phyloP scores from a whole-genome alignment of 2,113 vertebrate species.

The Chaetops frenatus region DNA sequence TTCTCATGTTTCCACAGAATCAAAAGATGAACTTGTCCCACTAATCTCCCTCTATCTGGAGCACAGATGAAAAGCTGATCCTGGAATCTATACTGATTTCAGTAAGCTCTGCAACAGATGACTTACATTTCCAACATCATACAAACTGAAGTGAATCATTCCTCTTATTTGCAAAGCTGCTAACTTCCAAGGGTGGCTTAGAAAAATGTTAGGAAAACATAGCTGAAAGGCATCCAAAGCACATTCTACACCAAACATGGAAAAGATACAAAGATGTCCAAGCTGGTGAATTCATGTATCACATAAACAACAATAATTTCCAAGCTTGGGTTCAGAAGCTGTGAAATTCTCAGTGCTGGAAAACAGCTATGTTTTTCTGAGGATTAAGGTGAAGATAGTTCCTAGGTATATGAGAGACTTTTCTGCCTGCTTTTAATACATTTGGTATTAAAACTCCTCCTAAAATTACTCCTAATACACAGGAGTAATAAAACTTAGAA shows the following conservation, averaged over 20 bases:
- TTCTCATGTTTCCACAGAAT: background rate
- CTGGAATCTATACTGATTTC: background rate
- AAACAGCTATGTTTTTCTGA: background rate
- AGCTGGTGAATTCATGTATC: background rate
- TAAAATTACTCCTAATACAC: background rate
- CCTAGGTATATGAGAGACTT: background rate
- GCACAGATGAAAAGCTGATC: background rate
- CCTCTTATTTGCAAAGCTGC: constrained; percentile 1
- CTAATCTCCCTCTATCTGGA: background rate
- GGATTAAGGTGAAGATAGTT: background rate
- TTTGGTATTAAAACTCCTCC: too few relatives aligned
- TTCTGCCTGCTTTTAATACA: background rate
- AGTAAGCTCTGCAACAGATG: background rate
- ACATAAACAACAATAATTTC: background rate
- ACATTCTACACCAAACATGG: background rate
- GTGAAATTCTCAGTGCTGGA: background rate
- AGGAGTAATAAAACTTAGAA: background rate
- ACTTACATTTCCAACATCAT: background rate
- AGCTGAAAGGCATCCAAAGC: background rate
- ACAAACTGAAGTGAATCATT: constrained; percentile 1
- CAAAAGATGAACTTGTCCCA: background rate
- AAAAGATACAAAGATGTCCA: background rate
- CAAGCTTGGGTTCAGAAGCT: background rate
- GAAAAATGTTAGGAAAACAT: background rate
- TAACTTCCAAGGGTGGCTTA: background rate